Base-by-base conservation (phyloP, 1,140 invertebrate genomes). In the Trachymyrmex septentrionalis region DNA sequence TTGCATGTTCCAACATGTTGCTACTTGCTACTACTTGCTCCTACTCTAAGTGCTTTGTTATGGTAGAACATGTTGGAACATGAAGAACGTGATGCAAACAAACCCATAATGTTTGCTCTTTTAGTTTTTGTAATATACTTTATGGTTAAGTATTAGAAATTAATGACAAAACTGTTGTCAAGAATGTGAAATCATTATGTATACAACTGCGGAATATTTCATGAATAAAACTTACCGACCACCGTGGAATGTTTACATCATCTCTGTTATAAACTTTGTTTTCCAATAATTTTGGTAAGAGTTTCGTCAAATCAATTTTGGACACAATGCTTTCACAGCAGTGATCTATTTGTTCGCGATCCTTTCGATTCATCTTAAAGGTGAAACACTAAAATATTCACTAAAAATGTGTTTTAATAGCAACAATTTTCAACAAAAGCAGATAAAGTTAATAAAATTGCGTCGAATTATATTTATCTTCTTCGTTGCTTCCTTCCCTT, bases 221-320 rank as follows among this genome's bases (percentile, higher is more conserved):
- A 44, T 27, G n/a, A n/a, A 24, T 21, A 53, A 30, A 84, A 76
- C 78, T 88, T 88, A 94, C 93, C 87, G 76, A 84, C 94, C 94
- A 94, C 6, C 67, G 66, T 14, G 80, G 66, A 59, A 94, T 88
- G 59, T 93, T 93, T 16, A 92, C 89, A 57, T 94, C 92, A 27
- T 93, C 90, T 10, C 59, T 86, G 48, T 93, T 91, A 73, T 88
- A 94, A 73, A 94, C 87, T 27, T 87, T 81, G 24, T 94, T 85
- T 48, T 93, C 75, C 1, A 94, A 2, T 48, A 94, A 77, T 71
- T 88, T 91, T 50, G 93, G 93, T 88, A 91, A 93, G 2, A 94
- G 66, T 24, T 55, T 87, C 0, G 21, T 16, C 24, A 93, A 87
- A 55, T 94, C 72, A 14, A 94, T 85, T 48, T 27, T 88, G 6